These are phyloP conservation scores for Oreohelix idahoensis DNA, from an alignment of 1,140 invertebrate genomes.

Conservation along the genomic window DNA sequence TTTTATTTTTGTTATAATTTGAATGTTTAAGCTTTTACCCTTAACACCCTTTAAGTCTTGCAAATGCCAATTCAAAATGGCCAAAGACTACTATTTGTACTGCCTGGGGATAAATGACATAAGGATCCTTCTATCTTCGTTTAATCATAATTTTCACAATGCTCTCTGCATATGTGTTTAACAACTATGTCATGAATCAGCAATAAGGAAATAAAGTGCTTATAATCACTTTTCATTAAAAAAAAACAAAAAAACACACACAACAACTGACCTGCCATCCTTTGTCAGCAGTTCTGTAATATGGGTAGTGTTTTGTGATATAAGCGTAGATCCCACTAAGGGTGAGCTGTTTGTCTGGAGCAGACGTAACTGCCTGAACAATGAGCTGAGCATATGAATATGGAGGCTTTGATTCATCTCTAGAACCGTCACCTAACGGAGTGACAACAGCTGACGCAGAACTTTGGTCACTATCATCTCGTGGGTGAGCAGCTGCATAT, in stretches of 20 bases:
- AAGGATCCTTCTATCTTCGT: no score
- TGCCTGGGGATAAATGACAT: no score
- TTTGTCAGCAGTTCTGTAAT: constrained; percentile 97
- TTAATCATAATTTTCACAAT: no score
- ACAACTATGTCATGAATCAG: no score
- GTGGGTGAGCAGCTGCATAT: constrained; percentile 74
- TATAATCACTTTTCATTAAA: no score
- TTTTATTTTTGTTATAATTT: no score
- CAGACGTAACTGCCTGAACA: constrained; percentile 96
- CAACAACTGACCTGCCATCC: constrained; percentile 87
- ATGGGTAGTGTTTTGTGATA: constrained; percentile 98
- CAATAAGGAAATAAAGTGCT: no score
- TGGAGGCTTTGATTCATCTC: constrained; percentile 83
- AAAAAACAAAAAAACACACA: background rate
- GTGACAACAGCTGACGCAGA: constrained; percentile 63
- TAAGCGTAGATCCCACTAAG: constrained; percentile 99
- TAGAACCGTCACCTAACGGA: background rate
- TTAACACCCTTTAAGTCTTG: no score
- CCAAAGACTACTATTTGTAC: no score
- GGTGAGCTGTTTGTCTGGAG: constrained; percentile 94
- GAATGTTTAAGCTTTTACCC: no score
- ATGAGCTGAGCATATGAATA: constrained; percentile 99
- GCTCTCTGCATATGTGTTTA: no score
- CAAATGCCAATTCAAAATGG: no score
- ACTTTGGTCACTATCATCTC: constrained; percentile 72